These are phyloP conservation scores for Acanthosepion lycidas DNA, from an alignment of 2,888 invertebrate genomes.

Conservation along the genomic window DNA sequence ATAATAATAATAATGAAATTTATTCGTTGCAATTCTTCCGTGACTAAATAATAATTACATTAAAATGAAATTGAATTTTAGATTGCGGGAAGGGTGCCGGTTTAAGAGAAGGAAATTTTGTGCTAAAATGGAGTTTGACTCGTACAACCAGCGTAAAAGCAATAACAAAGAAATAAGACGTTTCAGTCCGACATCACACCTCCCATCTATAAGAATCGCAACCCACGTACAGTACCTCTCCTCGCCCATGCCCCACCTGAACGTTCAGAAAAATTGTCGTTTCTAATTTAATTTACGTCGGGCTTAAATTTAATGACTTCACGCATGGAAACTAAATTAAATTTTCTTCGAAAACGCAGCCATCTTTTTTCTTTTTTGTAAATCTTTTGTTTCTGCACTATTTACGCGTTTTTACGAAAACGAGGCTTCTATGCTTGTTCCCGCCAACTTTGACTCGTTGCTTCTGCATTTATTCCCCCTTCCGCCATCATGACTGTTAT, in stretches of 20 bases:
- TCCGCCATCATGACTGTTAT: not conserved
- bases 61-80: not conserved
- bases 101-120: not conserved
- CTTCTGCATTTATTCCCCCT: not conserved
- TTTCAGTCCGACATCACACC: not conserved
- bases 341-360: not conserved
- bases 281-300: conserved; percentile 8
- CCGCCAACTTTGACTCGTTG: not conserved
- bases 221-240: not conserved
- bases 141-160: not conserved
- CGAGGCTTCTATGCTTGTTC: not conserved
- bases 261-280: not conserved
- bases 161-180: not conserved
- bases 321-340: conserved; percentile 33
- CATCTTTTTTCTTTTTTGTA: not conserved
- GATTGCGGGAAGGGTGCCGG: not conserved
- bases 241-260: not conserved
- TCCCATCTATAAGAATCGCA: conserved; percentile 6
- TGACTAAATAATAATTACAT: not conserved
- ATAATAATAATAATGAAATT: not conserved
- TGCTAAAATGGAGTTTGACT: not conserved
- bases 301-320: conserved; percentile 33
- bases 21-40: not conserved
- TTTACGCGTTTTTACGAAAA: not conserved
- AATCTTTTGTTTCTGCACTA: not conserved